phyloP scores from a whole-genome alignment of 2,113 vertebrate genomes.

The Oncorhynchus masou region DNA sequence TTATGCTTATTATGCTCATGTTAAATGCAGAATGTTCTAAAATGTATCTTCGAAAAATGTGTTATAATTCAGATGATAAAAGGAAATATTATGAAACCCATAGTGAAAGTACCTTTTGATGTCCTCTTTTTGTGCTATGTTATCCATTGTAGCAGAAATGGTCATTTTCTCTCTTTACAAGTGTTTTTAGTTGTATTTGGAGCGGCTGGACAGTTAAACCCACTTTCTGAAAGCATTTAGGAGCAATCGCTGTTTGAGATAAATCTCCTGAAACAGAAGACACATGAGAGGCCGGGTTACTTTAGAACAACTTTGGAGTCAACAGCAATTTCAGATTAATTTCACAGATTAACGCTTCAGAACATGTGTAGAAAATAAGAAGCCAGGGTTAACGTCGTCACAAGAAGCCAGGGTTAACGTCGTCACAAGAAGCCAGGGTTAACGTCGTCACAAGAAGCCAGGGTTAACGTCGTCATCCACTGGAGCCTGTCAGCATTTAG shows the following conservation, averaged over 20 bases:
- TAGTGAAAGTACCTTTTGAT: background rate
- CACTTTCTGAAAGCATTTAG: conserved; percentile 2
- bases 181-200: background rate
- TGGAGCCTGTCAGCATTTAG: conserved; percentile 29
- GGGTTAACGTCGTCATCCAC: conserved; percentile 41
- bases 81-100: background rate
- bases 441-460: conserved; percentile 26
- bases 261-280: conserved; percentile 10
- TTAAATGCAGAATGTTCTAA: background rate
- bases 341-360: conserved; percentile 61
- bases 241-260: background rate
- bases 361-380: conserved; percentile 31
- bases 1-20: background rate
- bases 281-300: conserved; percentile 24
- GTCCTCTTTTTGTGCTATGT: background rate
- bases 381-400: background rate
- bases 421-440: background rate
- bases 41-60: no score
- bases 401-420: conserved; percentile 47
- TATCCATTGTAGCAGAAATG: background rate
- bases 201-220: background rate
- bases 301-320: conserved; percentile 21
- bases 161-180: background rate
- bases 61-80: background rate
- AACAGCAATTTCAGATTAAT: conserved; percentile 45